Percentiles rank a stretch among this genome's conserved stretches.
These are phyloP conservation scores for Tenodera sinensis DNA, from an alignment of 2,888 invertebrate genomes.

Conservation along the genomic window DNA sequence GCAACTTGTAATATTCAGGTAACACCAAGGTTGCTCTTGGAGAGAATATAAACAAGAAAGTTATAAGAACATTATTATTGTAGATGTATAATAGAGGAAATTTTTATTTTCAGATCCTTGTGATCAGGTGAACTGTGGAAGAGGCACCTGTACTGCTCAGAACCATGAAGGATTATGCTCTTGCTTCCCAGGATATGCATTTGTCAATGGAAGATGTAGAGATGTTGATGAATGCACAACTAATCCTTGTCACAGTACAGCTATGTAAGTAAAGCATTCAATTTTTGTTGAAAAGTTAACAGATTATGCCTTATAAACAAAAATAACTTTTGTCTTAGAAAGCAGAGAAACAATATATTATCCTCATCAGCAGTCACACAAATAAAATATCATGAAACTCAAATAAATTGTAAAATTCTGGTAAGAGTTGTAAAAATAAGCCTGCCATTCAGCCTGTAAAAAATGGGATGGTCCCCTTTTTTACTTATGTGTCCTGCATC, in stretches of 20 bases:
- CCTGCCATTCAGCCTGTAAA: too few relatives aligned
- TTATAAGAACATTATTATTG: too few relatives aligned
- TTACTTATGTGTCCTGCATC: too few relatives aligned
- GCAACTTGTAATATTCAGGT: background rate
- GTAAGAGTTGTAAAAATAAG: too few relatives aligned
- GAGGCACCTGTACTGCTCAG: slow-evolving; percentile 71
- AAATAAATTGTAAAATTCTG: too few relatives aligned
- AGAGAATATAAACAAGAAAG: too few relatives aligned
- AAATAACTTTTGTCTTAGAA: background rate
- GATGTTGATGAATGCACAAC: slow-evolving; percentile 77
- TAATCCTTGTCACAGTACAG: slow-evolving; percentile 75
- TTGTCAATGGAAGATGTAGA: slow-evolving; percentile 63
- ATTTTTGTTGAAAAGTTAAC: background rate
- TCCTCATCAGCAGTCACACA: background rate
- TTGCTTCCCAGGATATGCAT: slow-evolving; percentile 71
- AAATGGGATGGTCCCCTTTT: too few relatives aligned
- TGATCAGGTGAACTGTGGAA: slow-evolving; percentile 71
- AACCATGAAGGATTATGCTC: slow-evolving; percentile 70
- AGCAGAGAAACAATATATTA: background rate
- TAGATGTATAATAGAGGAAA: too few relatives aligned
- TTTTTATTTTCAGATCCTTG: slow-evolving; percentile 65
- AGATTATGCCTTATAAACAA: background rate
- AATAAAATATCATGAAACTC: too few relatives aligned
- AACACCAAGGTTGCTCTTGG: background rate
- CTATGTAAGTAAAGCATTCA: slow-evolving; percentile 48